These are phyloP conservation scores for Notothenia coriiceps DNA, from an alignment of 2,113 vertebrate genomes.

Conservation along the genomic window DNA sequence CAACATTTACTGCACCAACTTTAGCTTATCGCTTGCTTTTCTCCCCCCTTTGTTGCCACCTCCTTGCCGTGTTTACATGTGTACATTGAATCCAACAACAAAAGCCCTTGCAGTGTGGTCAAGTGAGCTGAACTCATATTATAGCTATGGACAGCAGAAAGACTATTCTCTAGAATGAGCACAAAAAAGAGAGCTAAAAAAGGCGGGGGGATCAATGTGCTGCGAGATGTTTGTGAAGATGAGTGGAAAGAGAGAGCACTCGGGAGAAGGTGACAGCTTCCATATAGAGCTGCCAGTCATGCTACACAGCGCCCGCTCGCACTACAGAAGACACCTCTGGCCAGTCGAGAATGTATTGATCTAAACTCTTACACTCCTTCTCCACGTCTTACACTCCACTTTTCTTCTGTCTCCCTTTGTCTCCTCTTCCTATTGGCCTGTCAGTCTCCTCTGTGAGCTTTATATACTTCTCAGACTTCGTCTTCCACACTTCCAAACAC, in stretches of 20 bases:
- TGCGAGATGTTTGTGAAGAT: slow-evolving; percentile 67
- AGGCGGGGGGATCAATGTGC: slow-evolving; percentile 50
- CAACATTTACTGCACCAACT: slow-evolving; percentile 15
- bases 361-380: slow-evolving; percentile 56
- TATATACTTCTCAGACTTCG: slow-evolving; percentile 38
- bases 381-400: slow-evolving; percentile 42
- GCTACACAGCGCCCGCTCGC: slow-evolving; percentile 58
- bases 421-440: slow-evolving; percentile 40
- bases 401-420: slow-evolving; percentile 38
- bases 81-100: slow-evolving; percentile 21
- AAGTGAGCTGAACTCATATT: not conserved
- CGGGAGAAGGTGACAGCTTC: slow-evolving; percentile 77
- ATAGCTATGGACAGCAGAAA: slow-evolving; percentile 26
- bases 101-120: slow-evolving; percentile 15
- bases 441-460: slow-evolving; percentile 42
- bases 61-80: slow-evolving; percentile 10
- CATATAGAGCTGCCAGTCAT: slow-evolving; percentile 80
- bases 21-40: not conserved
- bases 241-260: slow-evolving; percentile 71
- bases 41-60: not conserved
- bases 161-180: slow-evolving; percentile 6
- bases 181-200: slow-evolving; percentile 46
- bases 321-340: slow-evolving; percentile 68
- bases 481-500: slow-evolving; percentile 17
- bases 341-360: slow-evolving; percentile 73